phyloP scores from a whole-genome alignment of 2,113 vertebrate genomes.

The Neodon shergylaensis region DNA sequence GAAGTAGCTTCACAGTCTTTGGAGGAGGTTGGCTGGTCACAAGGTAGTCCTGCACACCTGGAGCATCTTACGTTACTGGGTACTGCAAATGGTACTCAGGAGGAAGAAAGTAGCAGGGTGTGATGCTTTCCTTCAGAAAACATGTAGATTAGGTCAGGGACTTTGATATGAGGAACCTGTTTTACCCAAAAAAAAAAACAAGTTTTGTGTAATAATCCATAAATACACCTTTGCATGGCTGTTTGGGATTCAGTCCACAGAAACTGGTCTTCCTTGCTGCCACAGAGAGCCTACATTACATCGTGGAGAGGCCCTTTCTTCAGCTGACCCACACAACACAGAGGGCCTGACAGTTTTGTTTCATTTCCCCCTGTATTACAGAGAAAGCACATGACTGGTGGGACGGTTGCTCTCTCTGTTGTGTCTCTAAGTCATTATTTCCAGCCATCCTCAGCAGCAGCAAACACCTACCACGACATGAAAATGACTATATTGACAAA shows the following conservation, averaged over 20 bases:
- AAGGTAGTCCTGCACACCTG: neutral
- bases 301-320: neutral
- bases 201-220: neutral
- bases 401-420: neutral
- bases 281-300: neutral
- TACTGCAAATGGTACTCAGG: neutral
- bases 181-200: neutral
- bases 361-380: neutral
- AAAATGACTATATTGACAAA: neutral
- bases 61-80: neutral
- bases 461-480: neutral
- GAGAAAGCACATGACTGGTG: neutral
- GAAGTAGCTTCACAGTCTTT: neutral
- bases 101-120: neutral
- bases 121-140: neutral
- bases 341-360: neutral
- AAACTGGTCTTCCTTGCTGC: neutral
- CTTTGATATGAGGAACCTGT: neutral
- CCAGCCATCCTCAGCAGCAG: neutral
- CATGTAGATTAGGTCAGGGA: neutral
- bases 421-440: neutral
- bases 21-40: neutral
- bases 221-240: neutral
- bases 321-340: no score
- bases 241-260: neutral